phyloP scores from a whole-genome alignment of 2,113 vertebrate genomes.

The Megaceryle torquata region DNA sequence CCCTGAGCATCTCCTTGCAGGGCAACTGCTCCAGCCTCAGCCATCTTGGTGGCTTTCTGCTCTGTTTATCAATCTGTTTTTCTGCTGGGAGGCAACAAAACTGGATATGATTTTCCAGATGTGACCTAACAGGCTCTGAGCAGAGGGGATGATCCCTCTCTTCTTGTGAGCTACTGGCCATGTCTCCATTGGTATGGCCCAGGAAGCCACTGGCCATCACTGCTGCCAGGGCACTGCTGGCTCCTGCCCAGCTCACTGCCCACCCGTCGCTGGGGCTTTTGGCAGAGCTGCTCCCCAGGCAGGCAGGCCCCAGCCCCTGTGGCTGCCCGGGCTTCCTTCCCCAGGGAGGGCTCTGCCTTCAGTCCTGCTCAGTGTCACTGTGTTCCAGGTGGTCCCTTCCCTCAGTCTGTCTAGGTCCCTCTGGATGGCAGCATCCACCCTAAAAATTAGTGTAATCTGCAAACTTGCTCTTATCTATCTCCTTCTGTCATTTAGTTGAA shows the following conservation, averaged over 20 bases:
- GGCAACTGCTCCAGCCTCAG: too few species aligned
- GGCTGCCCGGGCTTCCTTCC: neutral
- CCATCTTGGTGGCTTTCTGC: neutral
- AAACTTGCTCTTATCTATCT: neutral
- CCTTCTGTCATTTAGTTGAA: neutral
- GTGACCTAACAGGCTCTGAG: neutral
- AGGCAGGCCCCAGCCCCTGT: neutral
- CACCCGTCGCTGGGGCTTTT: neutral
- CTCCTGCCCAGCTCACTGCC: neutral
- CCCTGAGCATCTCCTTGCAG: neutral
- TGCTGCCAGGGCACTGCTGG: neutral
- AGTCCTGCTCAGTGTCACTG: neutral
- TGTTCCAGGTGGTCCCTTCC: neutral
- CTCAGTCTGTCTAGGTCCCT: neutral
- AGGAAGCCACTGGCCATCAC: neutral
- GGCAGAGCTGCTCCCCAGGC: neutral
- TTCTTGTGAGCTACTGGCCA: rapidly evolving
- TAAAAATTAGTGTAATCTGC: neutral
- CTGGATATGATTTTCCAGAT: neutral
- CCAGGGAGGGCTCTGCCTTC: neutral
- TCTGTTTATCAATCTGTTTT: neutral
- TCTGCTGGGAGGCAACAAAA: neutral
- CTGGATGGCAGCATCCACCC: rapidly evolving
- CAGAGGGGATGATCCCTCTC: neutral
- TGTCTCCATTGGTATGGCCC: rapidly evolving